Base-by-base conservation (phyloP, 2,888 invertebrate genomes). In the Oligia strigilis region DNA sequence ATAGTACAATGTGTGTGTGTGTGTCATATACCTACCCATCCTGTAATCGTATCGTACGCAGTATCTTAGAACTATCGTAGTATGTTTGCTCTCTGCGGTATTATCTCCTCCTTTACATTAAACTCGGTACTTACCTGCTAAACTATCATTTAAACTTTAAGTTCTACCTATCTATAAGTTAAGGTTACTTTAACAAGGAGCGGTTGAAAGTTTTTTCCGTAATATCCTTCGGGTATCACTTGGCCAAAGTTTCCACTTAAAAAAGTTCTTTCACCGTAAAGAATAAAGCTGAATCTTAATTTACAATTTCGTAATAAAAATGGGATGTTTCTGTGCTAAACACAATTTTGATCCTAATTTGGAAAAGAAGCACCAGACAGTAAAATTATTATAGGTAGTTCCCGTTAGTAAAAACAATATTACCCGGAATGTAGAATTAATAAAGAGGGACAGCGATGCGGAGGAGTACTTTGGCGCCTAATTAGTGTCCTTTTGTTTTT, bases 181-280 rank as follows among this genome's bases (percentile, higher is more conserved):
- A 40, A 66, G 65, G 55, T 49, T 66, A 73, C 60, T 80, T 62
- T 66, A 55, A 58, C 55, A 82, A 74, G 65, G 65, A 69, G 49
- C 14, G 29, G 55, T 36, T 71, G 40, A 19, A 80, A 82, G 85
- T 80, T 84, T 80, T 71, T 62, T 14, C 80, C 60, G 46, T 64
- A 77, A 85, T 82, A 73, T 72, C 82, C 71, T 86, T 71, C 43
- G 74, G 82, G 77, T 83, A 82, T 83, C 71, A 72, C 77, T 83
- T 64, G 19, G 46, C 29, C 66, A 85, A 36, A 85, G 83, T 82
- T 85, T 71, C 77, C 71, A 83, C 66, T 83, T 85, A 64, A 72
- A 71, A 85, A 83, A 74, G 77, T 77, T 85, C 29, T 19, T 84
- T 58, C 23, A 55, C 40, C 80, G 65, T 55, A 70, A 46, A 70